Base-by-base conservation (phyloP, 2,888 invertebrate species). In the Cynaeus angustus region DNA sequence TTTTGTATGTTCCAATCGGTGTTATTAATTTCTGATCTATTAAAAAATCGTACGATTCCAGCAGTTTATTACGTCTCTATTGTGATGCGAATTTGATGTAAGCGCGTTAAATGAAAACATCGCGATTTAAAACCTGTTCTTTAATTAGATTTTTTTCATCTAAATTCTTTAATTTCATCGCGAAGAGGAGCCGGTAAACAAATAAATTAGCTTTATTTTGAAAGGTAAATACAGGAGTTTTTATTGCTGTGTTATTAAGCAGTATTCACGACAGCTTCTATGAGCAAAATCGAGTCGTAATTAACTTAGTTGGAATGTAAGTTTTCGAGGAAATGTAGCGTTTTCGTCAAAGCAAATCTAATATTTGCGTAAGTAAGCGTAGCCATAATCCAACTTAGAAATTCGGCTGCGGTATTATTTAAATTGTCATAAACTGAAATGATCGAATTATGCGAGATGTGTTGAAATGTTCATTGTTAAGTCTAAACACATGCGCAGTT, bases 401-500 rank as follows among this genome's bases (percentile, higher is more conserved):
- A 58, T 58, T 41, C 28, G 43, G 30, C 45, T 58, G 21, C 33
- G 46, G 48, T 28, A 59, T 59, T 59, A 59, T 48, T 45, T 46
- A 59, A 46, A 46, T 59, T 46, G 48, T 58, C 45, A 28, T 59
- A 38, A 48, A 62, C 37, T 61, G 21, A 50, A 62, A 50, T 50
- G 41, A 62, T 62, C 38, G 21, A 62, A 50, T 62, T 62, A 62
- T 21, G n/a, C 48, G 5, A 46, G 59, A 61, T 61, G 59, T 30
- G 48, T 43, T 7, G 26, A 56, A 56, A 38, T 43, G 43, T 43
- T 56, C 43, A 56, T 43, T 56, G 43, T 56, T 21, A 56, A 56
- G 14, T 59, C 26, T 13, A 46, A 45, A 59, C 13, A 59, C 59
- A 59, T 59, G 59, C 59, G 59, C 58, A 58, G 28, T 43, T 5